Base-by-base conservation (phyloP, 1,140 invertebrate species). In the Cotesia typhae region DNA sequence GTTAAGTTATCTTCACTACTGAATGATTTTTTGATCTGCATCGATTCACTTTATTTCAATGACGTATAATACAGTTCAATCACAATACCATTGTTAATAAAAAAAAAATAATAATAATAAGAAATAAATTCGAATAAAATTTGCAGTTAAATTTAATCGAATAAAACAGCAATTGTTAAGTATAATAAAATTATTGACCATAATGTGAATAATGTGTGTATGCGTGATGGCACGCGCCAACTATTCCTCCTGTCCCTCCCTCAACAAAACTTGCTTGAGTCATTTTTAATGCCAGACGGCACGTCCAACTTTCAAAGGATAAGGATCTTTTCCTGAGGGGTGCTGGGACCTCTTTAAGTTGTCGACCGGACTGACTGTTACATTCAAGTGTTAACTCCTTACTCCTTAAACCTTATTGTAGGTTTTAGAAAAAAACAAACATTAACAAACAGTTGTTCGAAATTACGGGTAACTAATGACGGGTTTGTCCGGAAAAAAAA, bases 1-100 rank as follows among this genome's bases (percentile, higher is more conserved):
- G 75, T 75, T 74, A 72, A 71, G 75, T 71, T 74, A 63, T 70
- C 72, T 70, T 73, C 69, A 71, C 68, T 61, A 64, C 68, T 20
- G 53, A 60, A 12, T 38, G 60, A 67, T 70, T 63, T 59, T 17
- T 36, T 69, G 67, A 66, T 68, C 73, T 61, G 67, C 59, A 75
- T 73, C 75, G 60, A 66, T 72, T 41, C 66, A 60, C 9, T 47
- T 53, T 17, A 14, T 52, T 60, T 59, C 68, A 67, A 72, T 70
- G 71, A 74, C 5, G 28, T 28, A 28, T 28, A 28, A 55, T 55
- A 14, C n/a, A 55, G 12, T 17, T 14, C 4, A 17, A 55, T 17
- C 17, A 55, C 53, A n/a, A 55, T 17, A 55, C 41, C 2, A 47
- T 47, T 2, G 41, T 47, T 47, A 47, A 7, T 41, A 3, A 9